Base-by-base conservation (phyloP, 2,113 vertebrate genomes). In the Columba janthina region DNA sequence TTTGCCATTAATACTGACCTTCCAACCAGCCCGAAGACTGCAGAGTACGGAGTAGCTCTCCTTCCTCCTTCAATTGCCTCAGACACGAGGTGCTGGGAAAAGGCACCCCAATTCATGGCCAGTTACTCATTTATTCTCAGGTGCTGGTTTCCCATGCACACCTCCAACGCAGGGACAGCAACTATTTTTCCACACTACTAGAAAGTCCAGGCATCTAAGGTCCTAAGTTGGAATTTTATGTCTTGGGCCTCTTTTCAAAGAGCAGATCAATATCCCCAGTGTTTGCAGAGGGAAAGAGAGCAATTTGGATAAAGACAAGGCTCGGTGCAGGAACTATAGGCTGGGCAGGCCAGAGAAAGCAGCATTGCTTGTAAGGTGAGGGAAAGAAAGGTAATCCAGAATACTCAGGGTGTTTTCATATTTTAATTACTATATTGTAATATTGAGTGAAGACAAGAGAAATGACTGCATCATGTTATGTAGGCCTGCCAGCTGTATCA, bases 41-140 rank as follows among this genome's bases (percentile, higher is more conserved):
- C 34, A 57, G 17, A 32, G n/a, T 25, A 69, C 0, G 1, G 22
- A 48, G 64, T 15, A 71, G 36, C 53, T 36, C 20, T 50, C 31
- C 42, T 34, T 58, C 42, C 31, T 56, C 29, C 44, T 31, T 36
- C 2, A 1, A 42, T 29, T 5, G 1, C 28, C 46, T 60, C 38
- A 38, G 46, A 56, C 26, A 40, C 0, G 2, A 42, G 50, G 31
- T 4, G 1, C 10, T 1, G 5, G 42, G 65, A 26, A 69, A 60
- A 16, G 16, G 8, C n/a, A 25, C 20, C 21, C 34, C 31, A 51
- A 44, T 26, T 38, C 29, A 10, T 8, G 16, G 24, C 48, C 38
- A 40, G 32, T 36, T 4, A 4, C 50, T 36, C 34, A 17, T 44
- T 65, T 58, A 44, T 24, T 46, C 32, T 22, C 44, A 85, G 53